Base-by-base conservation (phyloP, 2,797 vertebrate genomes). In the Ataeniobius toweri region DNA sequence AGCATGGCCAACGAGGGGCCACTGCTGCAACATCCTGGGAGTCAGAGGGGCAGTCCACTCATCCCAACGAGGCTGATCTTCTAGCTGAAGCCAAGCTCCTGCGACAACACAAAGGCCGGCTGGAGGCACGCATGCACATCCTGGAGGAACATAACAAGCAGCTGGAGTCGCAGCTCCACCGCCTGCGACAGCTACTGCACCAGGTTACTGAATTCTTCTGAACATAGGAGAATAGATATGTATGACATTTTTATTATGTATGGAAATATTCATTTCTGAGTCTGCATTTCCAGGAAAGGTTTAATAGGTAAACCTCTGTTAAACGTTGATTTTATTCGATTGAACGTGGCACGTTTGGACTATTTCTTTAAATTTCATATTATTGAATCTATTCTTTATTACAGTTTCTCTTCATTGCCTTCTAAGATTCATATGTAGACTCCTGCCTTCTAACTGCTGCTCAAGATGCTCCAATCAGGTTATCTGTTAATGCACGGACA, bases 111-210 rank as follows among this genome's bases (percentile, higher is more conserved):
- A 99, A 99, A 92, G 97, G 98, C 18, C 97, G 97, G 0, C 94
- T 99, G 80, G 98, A 99, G 91, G 97, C 96, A 0, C 96, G 98
- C 88, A 99, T 99, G 98, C 97, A 98, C 90, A 98, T 99, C 88
- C 83, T 99, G 85, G 98, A 99, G 94, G 97, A 99, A 87, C 98
- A 99, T 92, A 99, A 99, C 90, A 98, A 97, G 70, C 98, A 99
- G 74, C 39, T 99, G 91, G 98, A 99, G 92, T 99, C 97, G 50
- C 98, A 99, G 92, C 97, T 99, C 55, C 96, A 97, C 76, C 95
- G 98, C 41, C 96, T 99, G 36, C 94, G 98, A 50, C 97, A 98
- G 91, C 96, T 99, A 1, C 95, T 99, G 72, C 97, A 99, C 88
- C 98, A 99, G 98, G 98, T 99, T 91, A 86, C 65, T 1, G 1